Evolutionary conservation across 2,888 invertebrate genomes (phyloP), one percentile per base, ranked within the genome.

Genomic region (Apotomis turbidana): DNA sequence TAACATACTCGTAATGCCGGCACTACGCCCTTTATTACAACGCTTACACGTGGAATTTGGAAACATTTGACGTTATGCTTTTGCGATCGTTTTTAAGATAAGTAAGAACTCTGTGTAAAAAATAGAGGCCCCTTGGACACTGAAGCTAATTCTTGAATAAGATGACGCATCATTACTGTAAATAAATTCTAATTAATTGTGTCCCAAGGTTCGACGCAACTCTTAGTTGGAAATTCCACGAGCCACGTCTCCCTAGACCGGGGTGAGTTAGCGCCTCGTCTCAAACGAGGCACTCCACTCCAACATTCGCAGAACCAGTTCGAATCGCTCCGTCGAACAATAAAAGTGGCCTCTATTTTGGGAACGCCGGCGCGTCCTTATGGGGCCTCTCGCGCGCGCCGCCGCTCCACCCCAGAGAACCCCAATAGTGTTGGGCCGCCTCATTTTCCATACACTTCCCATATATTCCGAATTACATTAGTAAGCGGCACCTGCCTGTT

Each of bases 311-410:
- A 85, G 88, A 91, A 90, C 91, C 88, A 88, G 90, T 89, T 87
- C 83, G 84, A 85, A 87, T 87, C 83, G 83, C 83, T 89, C 88
- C 87, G 84, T 84, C 85, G 87, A 88, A 90, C 84, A 87, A 88
- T 87, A 87, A 87, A 85, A 86, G 84, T 85, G 83, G 87, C 85
- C 87, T 89, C 89, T 89, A 90, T 91, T 90, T 90, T 85, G 86
- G 89, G 90, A 89, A 85, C 87, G 80, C 81, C 82, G 87, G 84
- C 85, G 86, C 81, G 87, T 84, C 82, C 85, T 88, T 87, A 86
- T 86, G 86, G 86, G 84, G 87, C 84, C 85, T 85, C 85, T 79
- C 70, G 71, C 57, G 15, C 36, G 76, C 75, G 75, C 75, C 74
- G 74, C 64, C 67, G 63, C 70, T 61, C 67, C 71, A 70, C 66